Conservation (phyloP, 2,113 vertebrate genomes). For the Apteryx mantelli region DNA sequence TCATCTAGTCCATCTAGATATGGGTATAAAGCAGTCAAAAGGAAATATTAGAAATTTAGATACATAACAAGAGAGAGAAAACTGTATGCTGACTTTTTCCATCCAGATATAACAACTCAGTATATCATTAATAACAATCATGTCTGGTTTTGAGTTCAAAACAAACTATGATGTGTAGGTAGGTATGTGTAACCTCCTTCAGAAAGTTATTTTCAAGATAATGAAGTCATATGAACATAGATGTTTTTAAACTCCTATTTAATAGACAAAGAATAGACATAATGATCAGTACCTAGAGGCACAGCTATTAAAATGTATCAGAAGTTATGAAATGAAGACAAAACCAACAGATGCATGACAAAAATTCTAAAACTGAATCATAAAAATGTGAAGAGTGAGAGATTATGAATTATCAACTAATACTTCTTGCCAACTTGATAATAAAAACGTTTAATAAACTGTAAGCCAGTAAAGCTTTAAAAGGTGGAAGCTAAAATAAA, state of each 20-base stretch:
- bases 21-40: neutral
- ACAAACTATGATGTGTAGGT: neutral
- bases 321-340: neutral
- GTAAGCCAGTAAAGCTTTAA: neutral
- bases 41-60: neutral
- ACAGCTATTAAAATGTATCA: neutral
- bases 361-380: neutral
- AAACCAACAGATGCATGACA: neutral
- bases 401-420: neutral
- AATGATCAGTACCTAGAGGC: neutral
- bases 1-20: neutral
- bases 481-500: neutral
- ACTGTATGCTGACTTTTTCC: neutral
- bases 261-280: neutral
- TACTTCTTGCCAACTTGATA: neutral
- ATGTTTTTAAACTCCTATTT: neutral
- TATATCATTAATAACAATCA: neutral
- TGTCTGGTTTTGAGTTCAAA: neutral
- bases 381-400: neutral
- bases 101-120: neutral
- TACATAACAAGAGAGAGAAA: neutral
- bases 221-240: neutral
- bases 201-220: neutral
- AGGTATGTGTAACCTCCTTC: neutral
- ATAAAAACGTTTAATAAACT: neutral